These are phyloP conservation scores for Aphelocoma californica DNA, from an alignment of 2,797 vertebrate species.

Conservation along the genomic window DNA sequence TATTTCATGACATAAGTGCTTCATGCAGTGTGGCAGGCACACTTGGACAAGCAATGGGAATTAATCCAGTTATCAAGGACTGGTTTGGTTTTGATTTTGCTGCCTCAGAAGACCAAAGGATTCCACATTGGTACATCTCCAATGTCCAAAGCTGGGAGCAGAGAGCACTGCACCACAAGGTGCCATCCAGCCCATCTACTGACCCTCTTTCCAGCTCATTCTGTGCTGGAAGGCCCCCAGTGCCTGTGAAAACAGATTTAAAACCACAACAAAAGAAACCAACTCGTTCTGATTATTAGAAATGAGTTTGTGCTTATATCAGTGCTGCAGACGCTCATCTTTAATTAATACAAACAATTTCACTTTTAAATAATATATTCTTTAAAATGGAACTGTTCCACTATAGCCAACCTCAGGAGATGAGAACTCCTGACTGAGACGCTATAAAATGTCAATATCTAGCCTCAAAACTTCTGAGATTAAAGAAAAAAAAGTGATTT, in stretches of 20 bases:
- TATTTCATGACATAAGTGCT: background rate
- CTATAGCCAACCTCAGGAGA: background rate
- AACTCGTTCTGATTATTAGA: background rate
- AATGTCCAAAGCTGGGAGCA: background rate
- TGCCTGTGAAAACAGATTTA: background rate
- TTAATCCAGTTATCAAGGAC: background rate
- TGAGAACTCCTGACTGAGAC: background rate
- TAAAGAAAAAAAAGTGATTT: background rate
- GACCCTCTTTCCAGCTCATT: background rate
- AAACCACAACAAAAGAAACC: background rate
- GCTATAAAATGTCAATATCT: background rate
- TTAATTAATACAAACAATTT: slow-evolving; percentile 27
- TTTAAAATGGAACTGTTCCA: slow-evolving; percentile 10
- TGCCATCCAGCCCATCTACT: background rate
- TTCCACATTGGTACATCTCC: background rate
- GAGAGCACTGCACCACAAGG: background rate
- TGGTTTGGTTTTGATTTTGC: background rate
- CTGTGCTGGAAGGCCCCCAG: background rate
- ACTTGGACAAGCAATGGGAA: background rate
- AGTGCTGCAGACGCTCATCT: slow-evolving; percentile 23
- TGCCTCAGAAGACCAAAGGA: background rate
- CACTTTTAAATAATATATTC: slow-evolving; percentile 49
- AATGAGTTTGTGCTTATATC: background rate
- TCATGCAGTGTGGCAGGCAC: rapidly evolving
- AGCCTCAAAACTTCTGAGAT: background rate